These are phyloP conservation scores for Oscheius sp. DNA, from an alignment of 2,888 invertebrate genomes.

Conservation along the genomic window DNA sequence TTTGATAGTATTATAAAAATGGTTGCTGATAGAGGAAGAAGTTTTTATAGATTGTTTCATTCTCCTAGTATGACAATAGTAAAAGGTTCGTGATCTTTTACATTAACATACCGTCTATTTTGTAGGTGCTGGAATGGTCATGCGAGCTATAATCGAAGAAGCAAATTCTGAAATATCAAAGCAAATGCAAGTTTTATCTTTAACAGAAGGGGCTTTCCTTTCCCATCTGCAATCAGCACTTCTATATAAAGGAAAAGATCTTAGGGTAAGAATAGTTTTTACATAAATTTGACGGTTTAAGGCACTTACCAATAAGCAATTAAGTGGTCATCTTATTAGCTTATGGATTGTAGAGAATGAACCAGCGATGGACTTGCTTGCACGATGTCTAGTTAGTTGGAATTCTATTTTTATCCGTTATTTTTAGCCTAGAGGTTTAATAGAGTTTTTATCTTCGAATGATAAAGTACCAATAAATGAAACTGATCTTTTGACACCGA, in stretches of 20 bases:
- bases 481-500: constrained; percentile 74
- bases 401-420: constrained; percentile 14
- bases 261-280: constrained; percentile 73
- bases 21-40: constrained; percentile 89
- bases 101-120: background rate
- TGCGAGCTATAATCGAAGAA: constrained; percentile 97
- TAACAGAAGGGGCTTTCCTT: constrained; percentile 94
- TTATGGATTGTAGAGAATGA: constrained; percentile 92
- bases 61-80: constrained; percentile 95
- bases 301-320: constrained; percentile 76
- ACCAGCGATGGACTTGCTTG: constrained; percentile 63
- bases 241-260: constrained; percentile 83
- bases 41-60: constrained; percentile 89
- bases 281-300: constrained; percentile 70
- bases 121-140: constrained; percentile 84
- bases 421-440: constrained; percentile 86
- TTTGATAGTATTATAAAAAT: constrained; percentile 91
- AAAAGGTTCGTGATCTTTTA: constrained; percentile 78
- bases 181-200: constrained; percentile 85
- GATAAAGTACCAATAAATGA: constrained; percentile 82
- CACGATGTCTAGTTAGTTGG: constrained; percentile 56
- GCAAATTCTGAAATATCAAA: constrained; percentile 89
- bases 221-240: constrained; percentile 89
- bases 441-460: constrained; percentile 86
- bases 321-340: constrained; percentile 91